phyloP scores from a whole-genome alignment of 2,113 vertebrate genomes.

The Stigmatopora nigra region DNA sequence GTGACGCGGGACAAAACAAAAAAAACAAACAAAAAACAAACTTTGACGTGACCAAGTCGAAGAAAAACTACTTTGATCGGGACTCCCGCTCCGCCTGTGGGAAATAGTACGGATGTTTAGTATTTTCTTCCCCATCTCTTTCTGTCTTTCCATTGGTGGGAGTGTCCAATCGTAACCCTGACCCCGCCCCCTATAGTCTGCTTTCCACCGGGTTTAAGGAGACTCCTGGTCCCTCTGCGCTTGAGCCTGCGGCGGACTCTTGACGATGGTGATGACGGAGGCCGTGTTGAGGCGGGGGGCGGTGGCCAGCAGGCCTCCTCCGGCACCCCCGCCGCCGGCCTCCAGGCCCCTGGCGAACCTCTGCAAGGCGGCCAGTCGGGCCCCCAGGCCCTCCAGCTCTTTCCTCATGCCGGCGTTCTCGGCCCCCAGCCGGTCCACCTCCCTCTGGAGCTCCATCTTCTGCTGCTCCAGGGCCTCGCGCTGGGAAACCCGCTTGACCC shows the following conservation, averaged over 20 bases:
- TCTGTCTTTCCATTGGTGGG: neutral
- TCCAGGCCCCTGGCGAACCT: constrained; percentile 90
- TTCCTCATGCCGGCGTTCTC: constrained; percentile 97
- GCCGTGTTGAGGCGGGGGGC: constrained; percentile 84
- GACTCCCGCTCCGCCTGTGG: neutral
- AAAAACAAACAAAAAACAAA: no score
- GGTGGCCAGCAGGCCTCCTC: constrained; percentile 79
- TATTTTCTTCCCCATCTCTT: constrained; percentile 44
- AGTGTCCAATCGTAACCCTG: no score
- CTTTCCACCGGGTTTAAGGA: constrained; percentile 53
- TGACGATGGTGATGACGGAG: constrained; percentile 89
- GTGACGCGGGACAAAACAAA: neutral
- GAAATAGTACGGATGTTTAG: constrained; percentile 23
- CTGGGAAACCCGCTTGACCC: constrained; percentile 93
- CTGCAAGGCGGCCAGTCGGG: constrained; percentile 93
- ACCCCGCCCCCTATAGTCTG: neutral
- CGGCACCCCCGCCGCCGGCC: constrained; percentile 71
- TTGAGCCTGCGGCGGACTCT: constrained; percentile 80
- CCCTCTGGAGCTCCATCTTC: constrained; percentile 91
- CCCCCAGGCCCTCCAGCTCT: constrained; percentile 92
- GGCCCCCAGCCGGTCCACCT: constrained; percentile 91
- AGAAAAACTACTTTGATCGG: no score
- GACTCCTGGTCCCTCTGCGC: constrained; percentile 66
- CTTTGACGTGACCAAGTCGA: no score
- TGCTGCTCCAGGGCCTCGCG: constrained; percentile 98